A percentile compares a stretch with the other conserved stretches of the same genome.
These are phyloP conservation scores for Oscheius sp. DNA, from an alignment of 2,888 invertebrate species.

Conservation along the genomic window DNA sequence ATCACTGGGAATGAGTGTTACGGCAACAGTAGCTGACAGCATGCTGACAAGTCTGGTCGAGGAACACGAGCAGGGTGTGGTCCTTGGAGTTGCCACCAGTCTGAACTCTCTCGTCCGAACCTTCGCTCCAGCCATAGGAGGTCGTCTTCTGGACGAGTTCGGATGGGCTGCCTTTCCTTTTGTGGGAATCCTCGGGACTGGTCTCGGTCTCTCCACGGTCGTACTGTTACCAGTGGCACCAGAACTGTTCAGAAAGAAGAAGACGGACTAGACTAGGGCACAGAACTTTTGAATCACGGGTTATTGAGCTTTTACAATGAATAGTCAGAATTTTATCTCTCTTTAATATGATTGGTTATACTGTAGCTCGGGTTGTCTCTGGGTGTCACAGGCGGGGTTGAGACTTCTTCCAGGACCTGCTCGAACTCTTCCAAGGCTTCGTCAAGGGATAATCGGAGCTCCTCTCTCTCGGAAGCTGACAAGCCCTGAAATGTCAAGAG, in stretches of 20 bases:
- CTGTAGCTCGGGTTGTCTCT: neutral
- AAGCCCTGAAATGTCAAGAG: constrained; percentile 1
- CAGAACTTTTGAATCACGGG: neutral
- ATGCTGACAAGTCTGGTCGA: constrained; percentile 57
- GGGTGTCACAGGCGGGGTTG: constrained; percentile 13
- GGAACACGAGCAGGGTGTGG: constrained; percentile 62
- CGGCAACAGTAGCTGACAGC: constrained; percentile 58
- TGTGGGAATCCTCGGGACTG: constrained; percentile 11
- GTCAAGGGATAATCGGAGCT: constrained; percentile 18
- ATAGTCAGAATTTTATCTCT: too few species aligned
- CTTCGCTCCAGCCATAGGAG: constrained; percentile 56
- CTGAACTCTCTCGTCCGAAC: constrained; percentile 60
- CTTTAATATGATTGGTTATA: too few species aligned
- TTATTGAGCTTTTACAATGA: neutral
- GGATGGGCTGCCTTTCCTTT: constrained; percentile 43
- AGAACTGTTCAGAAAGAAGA: constrained; percentile 6
- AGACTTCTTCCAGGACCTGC: constrained; percentile 22
- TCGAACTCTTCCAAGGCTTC: constrained; percentile 26
- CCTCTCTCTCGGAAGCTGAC: constrained; percentile 12
- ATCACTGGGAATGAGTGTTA: constrained; percentile 59
- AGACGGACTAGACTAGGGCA: constrained; percentile 1
- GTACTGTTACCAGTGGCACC: constrained; percentile 4
- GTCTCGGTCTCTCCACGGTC: neutral
- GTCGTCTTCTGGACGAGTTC: constrained; percentile 52
- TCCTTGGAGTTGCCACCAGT: constrained; percentile 60